Base-by-base conservation (phyloP, 2,797 vertebrate species). In the Chloroceryle inda region DNA sequence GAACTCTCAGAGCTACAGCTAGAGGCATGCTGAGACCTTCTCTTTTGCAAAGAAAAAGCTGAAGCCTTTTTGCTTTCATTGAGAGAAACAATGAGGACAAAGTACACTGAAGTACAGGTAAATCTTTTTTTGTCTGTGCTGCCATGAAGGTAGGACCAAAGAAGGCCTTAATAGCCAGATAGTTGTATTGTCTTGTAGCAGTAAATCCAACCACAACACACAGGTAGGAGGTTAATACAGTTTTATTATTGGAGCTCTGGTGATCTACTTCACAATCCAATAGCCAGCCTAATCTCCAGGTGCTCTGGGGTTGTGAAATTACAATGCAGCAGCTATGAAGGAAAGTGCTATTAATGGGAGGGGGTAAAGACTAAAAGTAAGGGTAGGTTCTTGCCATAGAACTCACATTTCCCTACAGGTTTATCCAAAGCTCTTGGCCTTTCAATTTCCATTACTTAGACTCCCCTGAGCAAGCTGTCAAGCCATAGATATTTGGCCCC, bases 1-100 rank as follows among this genome's bases (percentile, higher is more conserved):
- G 71, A 95, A 78, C 69, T 94, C 79, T 79, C 49, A 88, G 73
- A 94, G 80, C 62, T 94, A 56, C 77, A 94, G 79, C 76, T 92
- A 81, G 59, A 94, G 85, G 77, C 73, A 82, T 76, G 89, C 88
- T 96, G 96, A 94, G 85, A 93, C 74, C 38, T 84, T 91, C 85
- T 63, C 42, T 84, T 91, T 42, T 27, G 37, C 33, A 59, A 73
- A 91, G 62, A 81, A 88, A 92, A 91, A 81, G 7, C 66, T 69
- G 47, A 42, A 90, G 31, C 27, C 13, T 94, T 86, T 93, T 77
- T 72, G 27, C 73, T 92, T 94, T 91, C 74, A 78, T 81, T 45
- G 37, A 40, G n/a, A 82, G 69, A 94, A 86, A 81, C 85, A 92
- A 81, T 31, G 58, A 86, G 33, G 74, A 90, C 2, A 2, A 52